Evolutionary conservation across 2,113 vertebrate genomes (phyloP), one percentile per base, ranked within the genome.

Genomic region (Mugil cephalus): DNA sequence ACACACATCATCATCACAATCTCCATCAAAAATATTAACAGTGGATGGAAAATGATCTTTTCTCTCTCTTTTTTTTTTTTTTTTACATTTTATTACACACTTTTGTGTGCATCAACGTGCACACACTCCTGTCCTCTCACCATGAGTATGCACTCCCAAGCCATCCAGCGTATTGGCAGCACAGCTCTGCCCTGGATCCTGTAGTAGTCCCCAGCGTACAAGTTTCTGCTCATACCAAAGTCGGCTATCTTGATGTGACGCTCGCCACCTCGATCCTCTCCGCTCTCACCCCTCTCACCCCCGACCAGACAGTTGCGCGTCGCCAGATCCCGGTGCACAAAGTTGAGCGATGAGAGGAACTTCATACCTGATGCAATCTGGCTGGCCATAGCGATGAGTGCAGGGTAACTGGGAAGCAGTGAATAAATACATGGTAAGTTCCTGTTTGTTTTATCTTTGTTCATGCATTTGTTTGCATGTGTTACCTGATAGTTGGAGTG

Each of bases 91-190:
- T n/a, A 30, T 43, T 12, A 50, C 35, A 55, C 34, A 40, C 8
- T n/a, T n/a, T n/a, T n/a, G n/a, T n/a, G n/a, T n/a, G n/a, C 10
- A 5, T 8, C n/a, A 21, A 4, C n/a, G 52, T n/a, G 10, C 63
- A 70, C 42, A 74, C 17, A 24, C 1, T 10, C 38, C 56, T 10
- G 36, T 21, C 14, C 18, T 19, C 93, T 94, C 71, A 98, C 96
- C 97, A 97, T 96, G 21, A 98, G 95, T 74, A 98, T 97, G 72
- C 96, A 97, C 86, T 98, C 97, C 96, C 96, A 98, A 66, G 97
- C 96, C 96, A 98, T 97, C 97, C 97, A 98, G 59, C 97, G 95
- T 47, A 98, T 98, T 0, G 97, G 96, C 77, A 98, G 95, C 91
- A 98, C 96, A 0, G 97, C 96, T 6, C 97, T 86, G 65, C 97